Evolutionary conservation across 2,797 vertebrate genomes (phyloP).

Genomic region (Enteromius radiatus): DNA sequence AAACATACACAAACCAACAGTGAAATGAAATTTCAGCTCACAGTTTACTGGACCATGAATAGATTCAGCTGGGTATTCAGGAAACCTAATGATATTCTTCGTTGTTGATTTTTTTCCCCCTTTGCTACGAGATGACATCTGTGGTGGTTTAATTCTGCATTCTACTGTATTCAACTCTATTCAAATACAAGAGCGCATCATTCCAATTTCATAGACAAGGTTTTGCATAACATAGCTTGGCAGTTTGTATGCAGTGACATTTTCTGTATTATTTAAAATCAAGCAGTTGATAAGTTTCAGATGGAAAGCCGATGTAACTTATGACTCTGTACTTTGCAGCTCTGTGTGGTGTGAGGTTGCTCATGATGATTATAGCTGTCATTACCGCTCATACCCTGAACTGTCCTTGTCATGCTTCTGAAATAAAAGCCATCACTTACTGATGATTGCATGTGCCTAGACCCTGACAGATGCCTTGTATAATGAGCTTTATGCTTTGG

Average conservation of each 20-base stretch:
- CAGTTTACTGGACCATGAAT: slow-evolving; percentile 40
- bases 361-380: slow-evolving; percentile 17
- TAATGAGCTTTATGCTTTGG: slow-evolving; percentile 9
- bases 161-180: slow-evolving; percentile 6
- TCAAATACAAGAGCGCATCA: slow-evolving; percentile 35
- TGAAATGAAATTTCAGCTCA: slow-evolving; percentile 44
- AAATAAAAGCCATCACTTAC: slow-evolving; percentile 12
- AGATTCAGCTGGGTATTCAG: slow-evolving; percentile 35
- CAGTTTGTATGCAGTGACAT: slow-evolving; percentile 26
- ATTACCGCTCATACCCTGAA: not conserved
- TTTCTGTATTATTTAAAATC: slow-evolving; percentile 31
- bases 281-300: slow-evolving; percentile 1
- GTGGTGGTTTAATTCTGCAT: slow-evolving; percentile 39
- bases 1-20: slow-evolving; percentile 36
- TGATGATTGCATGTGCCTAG: not conserved
- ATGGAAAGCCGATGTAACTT: not conserved
- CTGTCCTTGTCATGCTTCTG: not conserved
- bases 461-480: slow-evolving; percentile 8
- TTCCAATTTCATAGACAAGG: slow-evolving; percentile 34
- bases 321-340: not conserved
- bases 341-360: slow-evolving; percentile 11
- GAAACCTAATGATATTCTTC: slow-evolving; percentile 47
- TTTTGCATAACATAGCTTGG: slow-evolving; percentile 25
- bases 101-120: not conserved
- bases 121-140: slow-evolving; percentile 25